Percentiles rank a stretch among this genome's conserved stretches.
Conservation (phyloP, 2,888 invertebrate species). For the Lasioglossum malachurum region DNA sequence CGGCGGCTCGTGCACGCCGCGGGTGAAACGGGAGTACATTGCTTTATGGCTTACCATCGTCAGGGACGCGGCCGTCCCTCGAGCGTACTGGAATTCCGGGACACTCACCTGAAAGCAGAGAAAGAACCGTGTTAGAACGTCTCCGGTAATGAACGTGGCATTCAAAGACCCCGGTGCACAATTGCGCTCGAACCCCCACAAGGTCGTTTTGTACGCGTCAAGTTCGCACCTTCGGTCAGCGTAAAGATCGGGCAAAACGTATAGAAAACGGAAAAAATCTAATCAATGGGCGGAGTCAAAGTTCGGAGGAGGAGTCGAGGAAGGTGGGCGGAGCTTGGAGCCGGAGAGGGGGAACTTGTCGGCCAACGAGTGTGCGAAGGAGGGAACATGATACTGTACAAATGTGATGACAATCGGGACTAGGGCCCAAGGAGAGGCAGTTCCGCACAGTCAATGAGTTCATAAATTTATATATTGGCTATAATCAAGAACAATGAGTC, state of each 20-base stretch:
- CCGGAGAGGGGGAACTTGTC: background rate
- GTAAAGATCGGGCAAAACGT: background rate
- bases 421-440: no score
- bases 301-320: background rate
- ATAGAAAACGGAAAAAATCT: background rate
- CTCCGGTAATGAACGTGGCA: background rate
- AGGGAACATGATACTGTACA: no score
- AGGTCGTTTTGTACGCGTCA: background rate
- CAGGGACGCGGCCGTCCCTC: constrained; percentile 71
- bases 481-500: background rate
- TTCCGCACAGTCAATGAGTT: background rate
- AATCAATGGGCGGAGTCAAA: background rate
- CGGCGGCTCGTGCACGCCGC: constrained; percentile 12
- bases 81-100: constrained; percentile 74
- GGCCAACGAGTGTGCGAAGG: no score
- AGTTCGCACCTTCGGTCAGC: background rate
- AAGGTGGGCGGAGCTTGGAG: background rate
- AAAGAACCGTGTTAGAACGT: constrained; percentile 4
- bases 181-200: background rate
- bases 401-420: background rate
- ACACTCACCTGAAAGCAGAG: constrained; percentile 79
- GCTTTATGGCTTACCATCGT: constrained; percentile 74
- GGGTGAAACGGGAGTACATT: constrained; percentile 55
- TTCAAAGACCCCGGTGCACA: background rate
- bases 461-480: background rate